Conservation (phyloP, 2,113 vertebrate genomes). For the Pterophyllum scalare region DNA sequence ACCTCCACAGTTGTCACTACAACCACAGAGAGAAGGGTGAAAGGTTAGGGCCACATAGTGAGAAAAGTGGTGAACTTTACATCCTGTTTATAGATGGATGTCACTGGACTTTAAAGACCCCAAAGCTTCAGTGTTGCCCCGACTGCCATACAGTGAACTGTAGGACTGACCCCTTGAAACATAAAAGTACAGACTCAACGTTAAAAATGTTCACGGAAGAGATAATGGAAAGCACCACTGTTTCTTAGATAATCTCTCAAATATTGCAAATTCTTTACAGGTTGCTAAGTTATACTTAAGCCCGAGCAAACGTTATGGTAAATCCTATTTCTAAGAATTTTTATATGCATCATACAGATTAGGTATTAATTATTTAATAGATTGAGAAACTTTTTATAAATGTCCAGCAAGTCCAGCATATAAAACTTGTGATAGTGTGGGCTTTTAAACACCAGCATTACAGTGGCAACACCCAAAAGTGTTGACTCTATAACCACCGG, state of each 20-base stretch:
- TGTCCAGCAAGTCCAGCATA: neutral
- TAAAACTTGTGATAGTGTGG: neutral
- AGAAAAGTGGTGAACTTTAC: slow-evolving; percentile 60
- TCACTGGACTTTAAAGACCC: slow-evolving; percentile 36
- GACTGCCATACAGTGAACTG: neutral
- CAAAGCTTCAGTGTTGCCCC: slow-evolving; percentile 4
- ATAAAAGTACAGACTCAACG: neutral
- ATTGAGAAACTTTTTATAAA: neutral
- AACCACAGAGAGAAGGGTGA: slow-evolving; percentile 53
- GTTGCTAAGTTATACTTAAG: neutral
- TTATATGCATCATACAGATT: neutral
- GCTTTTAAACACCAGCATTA: neutral
- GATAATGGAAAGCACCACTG: neutral
- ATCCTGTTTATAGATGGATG: slow-evolving; percentile 70
- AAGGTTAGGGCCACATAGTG: slow-evolving; percentile 57
- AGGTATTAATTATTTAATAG: neutral
- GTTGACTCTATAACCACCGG: neutral
- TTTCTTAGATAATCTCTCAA: neutral
- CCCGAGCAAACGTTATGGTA: neutral
- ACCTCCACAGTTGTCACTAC: slow-evolving; percentile 51
- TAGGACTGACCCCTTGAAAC: neutral
- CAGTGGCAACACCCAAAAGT: neutral
- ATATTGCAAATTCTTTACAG: neutral
- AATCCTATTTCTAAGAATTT: neutral
- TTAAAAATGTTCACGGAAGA: neutral